These are phyloP conservation scores for Habrosyne pyritoides DNA, from an alignment of 2,888 invertebrate genomes.

Conservation along the genomic window DNA sequence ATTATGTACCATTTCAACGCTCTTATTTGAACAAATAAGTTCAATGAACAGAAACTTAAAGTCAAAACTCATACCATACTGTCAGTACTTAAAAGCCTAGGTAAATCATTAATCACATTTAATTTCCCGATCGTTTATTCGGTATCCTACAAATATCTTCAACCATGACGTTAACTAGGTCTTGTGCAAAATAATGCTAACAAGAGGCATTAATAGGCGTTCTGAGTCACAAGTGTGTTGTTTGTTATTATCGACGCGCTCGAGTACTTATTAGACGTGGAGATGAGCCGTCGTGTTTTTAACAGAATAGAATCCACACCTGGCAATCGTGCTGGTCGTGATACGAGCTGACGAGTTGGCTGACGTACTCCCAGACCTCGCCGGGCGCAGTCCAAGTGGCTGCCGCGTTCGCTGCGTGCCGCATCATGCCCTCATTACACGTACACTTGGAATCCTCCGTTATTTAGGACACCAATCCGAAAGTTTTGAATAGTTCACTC, in stretches of 20 bases:
- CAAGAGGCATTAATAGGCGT: conserved; percentile 55
- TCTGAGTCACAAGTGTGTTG: conserved; percentile 61
- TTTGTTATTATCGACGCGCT: conserved; percentile 49
- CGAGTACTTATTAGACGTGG: conserved; percentile 25
- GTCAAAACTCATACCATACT: conserved; percentile 10
- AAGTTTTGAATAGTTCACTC: conserved; percentile 31
- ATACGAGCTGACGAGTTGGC: conserved; percentile 85
- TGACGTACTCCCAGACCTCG: conserved; percentile 87
- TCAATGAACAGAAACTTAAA: conserved; percentile 54
- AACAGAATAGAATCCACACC: conserved; percentile 44
- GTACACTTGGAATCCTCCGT: conserved; percentile 24
- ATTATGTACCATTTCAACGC: conserved; percentile 60
- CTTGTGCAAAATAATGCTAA: conserved; percentile 60
- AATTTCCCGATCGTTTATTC: neutral
- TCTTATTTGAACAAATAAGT: conserved; percentile 57
- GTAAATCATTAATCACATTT: neutral
- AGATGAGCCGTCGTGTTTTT: neutral
- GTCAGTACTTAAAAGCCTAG: no score
- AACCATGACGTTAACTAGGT: conserved; percentile 55
- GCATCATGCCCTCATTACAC: conserved; percentile 80
- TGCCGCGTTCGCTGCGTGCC: conserved; percentile 72
- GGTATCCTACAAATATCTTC: conserved; percentile 32
- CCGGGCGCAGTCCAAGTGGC: conserved; percentile 82
- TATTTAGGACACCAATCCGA: conserved; percentile 20
- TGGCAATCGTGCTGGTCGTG: conserved; percentile 81